Evolutionary conservation across 2,888 invertebrate species (phyloP), one percentile per base, ranked within the genome.

Genomic region (Atethmia centrago): DNA sequence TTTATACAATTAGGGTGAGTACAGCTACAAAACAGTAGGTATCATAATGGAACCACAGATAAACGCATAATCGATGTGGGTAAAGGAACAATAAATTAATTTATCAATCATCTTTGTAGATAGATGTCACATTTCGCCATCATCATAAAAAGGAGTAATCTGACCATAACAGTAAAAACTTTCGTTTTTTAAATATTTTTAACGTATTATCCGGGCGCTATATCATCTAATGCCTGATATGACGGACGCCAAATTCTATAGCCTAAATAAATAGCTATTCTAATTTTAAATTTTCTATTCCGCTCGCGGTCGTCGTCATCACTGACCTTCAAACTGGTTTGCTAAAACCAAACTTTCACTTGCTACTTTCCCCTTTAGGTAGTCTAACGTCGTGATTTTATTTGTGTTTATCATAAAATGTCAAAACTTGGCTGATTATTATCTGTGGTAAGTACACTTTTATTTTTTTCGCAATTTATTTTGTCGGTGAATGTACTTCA

Each of bases 291-390:
- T 31, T 69, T 69, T 69, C 79, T 81, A 83, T 83, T 80, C 78
- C 66, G 63, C 53, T 51, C 58, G 73, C 74, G 75, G 77, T 49
- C 61, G 56, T 53, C 76, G 77, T 82, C 83, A 82, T 64, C 79
- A 53, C 25, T 85, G 87, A 87, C 86, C 86, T 86, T 86, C 87
- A 86, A 74, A 85, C 84, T 66, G 74, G 83, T 79, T 77, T 58
- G 87, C 87, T 80, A 85, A 86, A 82, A 77, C 76, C 42, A 67
- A 80, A 88, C 91, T 91, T 91, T 90, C 91, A 87, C 90, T 88
- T n/a, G 69, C 80, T 63, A 88, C 90, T 91, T 90, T 90, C 90
- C 84, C 87, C 77, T 77, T 71, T 70, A 82, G 36, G 36, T 36
- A 36, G 73, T 76, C 51, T 66, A 58, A 77, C 61, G 78, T 72